Base-by-base conservation (phyloP, 2,888 invertebrate species). In the Boloria euphrosyne region DNA sequence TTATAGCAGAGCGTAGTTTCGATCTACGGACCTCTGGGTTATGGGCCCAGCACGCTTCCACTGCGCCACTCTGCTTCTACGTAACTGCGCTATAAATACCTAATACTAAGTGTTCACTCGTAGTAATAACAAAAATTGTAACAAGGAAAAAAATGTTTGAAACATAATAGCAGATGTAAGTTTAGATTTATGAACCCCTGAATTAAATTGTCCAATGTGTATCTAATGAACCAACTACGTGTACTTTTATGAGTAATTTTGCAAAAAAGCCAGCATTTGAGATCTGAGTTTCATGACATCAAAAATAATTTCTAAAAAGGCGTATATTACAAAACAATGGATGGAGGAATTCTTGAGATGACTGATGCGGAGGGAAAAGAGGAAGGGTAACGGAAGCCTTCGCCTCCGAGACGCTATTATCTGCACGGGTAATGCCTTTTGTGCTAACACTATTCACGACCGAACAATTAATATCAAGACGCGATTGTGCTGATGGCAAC, bases 21-120 rank as follows among this genome's bases (percentile, higher is more conserved):
- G 95, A 95, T 96, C 95, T 95, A 96, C 96, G 96, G 96, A 96
- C 95, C 96, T 96, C 96, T 96, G 96, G 96, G 95, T 95, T 95
- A 95, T 95, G 95, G 95, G 95, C 95, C 95, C 95, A 95, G 95
- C 95, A 95, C 95, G 95, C 95, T 94, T 95, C 95, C 95, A 94
- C 95, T 95, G 95, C 95, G 95, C 95, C 95, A 95, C 95, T 95
- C 95, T 95, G 95, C 95, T 95, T 50, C 2, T 38, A 10, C 7
- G 10, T 38, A 10, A 38, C 10, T 2, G 0, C 1, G 10, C 2
- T 10, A 22, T 2, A 38, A 38, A 10, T 1, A 38, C 31, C 2
- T 38, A 38, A 38, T 2, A 10, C 31, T 31, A 38, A 6, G n/a
- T n/a, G n/a, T n/a, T 27, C 4, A 31, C 31, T 6, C 31, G 6